Base-by-base conservation (phyloP, 1,140 invertebrate genomes). In the Temnothorax curvispinosus region DNA sequence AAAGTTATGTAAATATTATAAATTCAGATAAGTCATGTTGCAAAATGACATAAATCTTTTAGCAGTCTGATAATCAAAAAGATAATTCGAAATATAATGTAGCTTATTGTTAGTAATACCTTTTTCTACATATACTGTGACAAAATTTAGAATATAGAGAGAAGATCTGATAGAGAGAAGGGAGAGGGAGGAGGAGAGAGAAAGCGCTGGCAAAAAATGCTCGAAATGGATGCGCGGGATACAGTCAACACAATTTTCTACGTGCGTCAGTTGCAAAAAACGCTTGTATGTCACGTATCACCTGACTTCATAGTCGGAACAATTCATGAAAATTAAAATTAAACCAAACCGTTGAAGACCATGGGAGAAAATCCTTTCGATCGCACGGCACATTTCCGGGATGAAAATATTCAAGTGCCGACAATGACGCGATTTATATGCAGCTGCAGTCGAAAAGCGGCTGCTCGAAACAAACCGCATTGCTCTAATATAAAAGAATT, bases 201-300 rank as follows among this genome's bases (percentile, higher is more conserved):
- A 3, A 8, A n/a, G 18, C 4, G 15, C 3, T 18, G 18, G 18
- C 13, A 76, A 50, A 35, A 84, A 84, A 84, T 60, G 41, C 13
- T 54, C 27, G 7, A 50, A 72, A 84, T 60, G 32, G 27, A 47
- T 56, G 32, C 21, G 50, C 8, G 64, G 15, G 52, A 81, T 72
- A 75, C 80, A 69, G 74, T 71, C 78, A 87, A 89, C 87, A 85
- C 32, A 84, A 72, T 80, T 81, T 87, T 76, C 69, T 72, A 69
- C 62, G 69, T 89, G 86, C 76, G 81, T 62, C 56, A 62, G 32
- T 75, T 35, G 69, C 52, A 85, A 88, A 87, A 87, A 87, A 50
- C 35, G 80, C 74, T 84, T 38, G 77, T 89, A 87, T 69, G 88
- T 90, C 88, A 78, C 88, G 85, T 87, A 89, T 90, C 85, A 77